phyloP scores from a whole-genome alignment of 30 jellyfish, hydroid and myxozoan species.

The Haliclystus octoradiatus region DNA sequence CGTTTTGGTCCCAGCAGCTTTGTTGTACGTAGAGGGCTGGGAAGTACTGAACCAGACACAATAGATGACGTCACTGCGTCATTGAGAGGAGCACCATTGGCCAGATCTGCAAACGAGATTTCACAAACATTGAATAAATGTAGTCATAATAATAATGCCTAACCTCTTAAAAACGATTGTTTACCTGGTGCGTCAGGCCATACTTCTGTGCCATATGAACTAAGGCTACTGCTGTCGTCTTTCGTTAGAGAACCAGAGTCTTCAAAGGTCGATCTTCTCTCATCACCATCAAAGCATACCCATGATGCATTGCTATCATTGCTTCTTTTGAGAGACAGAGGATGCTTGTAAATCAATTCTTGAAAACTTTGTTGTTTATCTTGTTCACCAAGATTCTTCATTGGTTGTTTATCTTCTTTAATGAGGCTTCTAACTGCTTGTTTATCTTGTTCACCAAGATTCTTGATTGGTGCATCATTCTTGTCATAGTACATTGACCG shows the following conservation, averaged over 20 bases:
- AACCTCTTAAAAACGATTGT: too few relatives aligned
- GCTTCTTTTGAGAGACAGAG: background rate
- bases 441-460: background rate
- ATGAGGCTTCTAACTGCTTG: background rate
- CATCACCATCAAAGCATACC: background rate
- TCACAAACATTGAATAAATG: too few relatives aligned
- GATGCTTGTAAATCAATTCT: background rate
- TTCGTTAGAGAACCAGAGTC: background rate
- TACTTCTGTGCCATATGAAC: background rate
- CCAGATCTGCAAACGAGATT: too few relatives aligned
- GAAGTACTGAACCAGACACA: too few relatives aligned
- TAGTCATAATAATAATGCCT: too few relatives aligned
- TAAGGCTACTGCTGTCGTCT: background rate
- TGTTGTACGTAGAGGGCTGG: too few relatives aligned
- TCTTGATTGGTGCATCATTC: too few relatives aligned
- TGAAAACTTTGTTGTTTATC: background rate
- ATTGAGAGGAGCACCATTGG: too few relatives aligned
- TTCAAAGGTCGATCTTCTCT: background rate
- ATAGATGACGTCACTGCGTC: too few relatives aligned
- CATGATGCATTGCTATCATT: background rate
- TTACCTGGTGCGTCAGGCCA: background rate
- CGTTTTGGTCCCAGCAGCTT: too few relatives aligned
- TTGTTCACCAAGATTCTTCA: too few relatives aligned
- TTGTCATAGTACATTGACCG: background rate
- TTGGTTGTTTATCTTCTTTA: background rate